Percentiles rank a stretch among this genome's conserved stretches.
Conservation (phyloP, 2,888 invertebrate species). For the Macaria liturata region DNA sequence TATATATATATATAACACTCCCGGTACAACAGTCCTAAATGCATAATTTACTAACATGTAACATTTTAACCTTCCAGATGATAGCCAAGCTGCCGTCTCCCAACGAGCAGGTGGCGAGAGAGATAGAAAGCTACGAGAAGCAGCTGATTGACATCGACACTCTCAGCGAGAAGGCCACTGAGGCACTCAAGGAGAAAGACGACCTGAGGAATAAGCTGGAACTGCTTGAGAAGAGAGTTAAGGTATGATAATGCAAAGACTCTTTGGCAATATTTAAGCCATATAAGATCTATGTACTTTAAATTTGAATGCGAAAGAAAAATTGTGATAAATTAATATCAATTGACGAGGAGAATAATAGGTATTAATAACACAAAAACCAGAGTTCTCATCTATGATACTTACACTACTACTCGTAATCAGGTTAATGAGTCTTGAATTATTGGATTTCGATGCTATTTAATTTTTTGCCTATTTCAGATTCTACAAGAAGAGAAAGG, state of each 20-base stretch:
- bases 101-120: conserved; percentile 85
- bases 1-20: too few species aligned
- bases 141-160: conserved; percentile 91
- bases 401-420: too few species aligned
- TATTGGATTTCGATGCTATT: too few species aligned
- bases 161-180: conserved; percentile 86
- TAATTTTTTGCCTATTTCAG: conserved; percentile 54
- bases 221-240: conserved; percentile 87
- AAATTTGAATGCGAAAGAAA: too few species aligned
- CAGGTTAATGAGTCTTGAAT: too few species aligned
- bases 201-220: conserved; percentile 86
- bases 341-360: too few species aligned
- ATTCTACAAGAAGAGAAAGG: conserved; percentile 91
- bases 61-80: conserved; percentile 70
- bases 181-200: conserved; percentile 87
- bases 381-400: too few species aligned
- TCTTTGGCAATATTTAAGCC: background rate
- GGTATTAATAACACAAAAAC: too few species aligned
- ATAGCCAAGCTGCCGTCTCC: conserved; percentile 85
- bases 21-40: too few species aligned
- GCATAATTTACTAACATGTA: too few species aligned
- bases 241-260: conserved; percentile 66
- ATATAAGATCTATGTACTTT: too few species aligned
- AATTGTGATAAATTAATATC: too few species aligned
- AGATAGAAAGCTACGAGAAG: conserved; percentile 90